A percentile compares a stretch with the other conserved stretches of the same genome.
These are phyloP conservation scores for Cotesia congregata DNA, from an alignment of 2,888 invertebrate genomes.

Conservation along the genomic window DNA sequence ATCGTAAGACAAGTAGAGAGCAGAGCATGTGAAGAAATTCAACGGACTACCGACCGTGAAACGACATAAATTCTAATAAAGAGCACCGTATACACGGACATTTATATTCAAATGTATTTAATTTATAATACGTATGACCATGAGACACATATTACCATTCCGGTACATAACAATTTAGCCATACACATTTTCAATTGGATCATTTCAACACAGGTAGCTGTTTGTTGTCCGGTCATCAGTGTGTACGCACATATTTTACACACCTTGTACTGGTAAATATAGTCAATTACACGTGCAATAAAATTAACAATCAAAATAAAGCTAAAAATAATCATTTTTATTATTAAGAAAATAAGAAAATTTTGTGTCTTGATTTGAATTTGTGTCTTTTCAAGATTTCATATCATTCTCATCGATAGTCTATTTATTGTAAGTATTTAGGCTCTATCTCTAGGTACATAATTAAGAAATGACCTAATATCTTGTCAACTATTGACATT, in stretches of 20 bases:
- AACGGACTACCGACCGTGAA: conserved; percentile 44
- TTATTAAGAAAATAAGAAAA: too few species aligned
- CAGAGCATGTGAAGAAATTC: conserved; percentile 37
- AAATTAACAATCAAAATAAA: neutral
- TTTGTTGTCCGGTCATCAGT: neutral
- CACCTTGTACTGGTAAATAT: neutral
- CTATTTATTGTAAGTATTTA: too few species aligned
- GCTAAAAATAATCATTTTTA: too few species aligned
- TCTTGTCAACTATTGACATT: too few species aligned
- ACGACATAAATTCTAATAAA: conserved; percentile 49
- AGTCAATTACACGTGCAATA: neutral
- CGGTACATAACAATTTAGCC: conserved; percentile 8
- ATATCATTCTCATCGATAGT: too few species aligned
- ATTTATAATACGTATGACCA: conserved; percentile 14
- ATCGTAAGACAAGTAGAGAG: conserved; percentile 21
- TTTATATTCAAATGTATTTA: conserved; percentile 2
- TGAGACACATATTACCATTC: neutral
- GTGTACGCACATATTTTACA: conserved; percentile 4
- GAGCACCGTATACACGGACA: conserved; percentile 38
- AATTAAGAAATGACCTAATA: too few species aligned
- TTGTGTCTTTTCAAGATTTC: too few species aligned
- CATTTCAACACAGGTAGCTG: conserved; percentile 14
- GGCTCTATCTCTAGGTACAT: too few species aligned
- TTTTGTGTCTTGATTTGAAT: too few species aligned
- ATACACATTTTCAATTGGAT: conserved; percentile 17